Base-by-base conservation (phyloP, 2,113 vertebrate genomes). In the Tachuris rubrigastra region DNA sequence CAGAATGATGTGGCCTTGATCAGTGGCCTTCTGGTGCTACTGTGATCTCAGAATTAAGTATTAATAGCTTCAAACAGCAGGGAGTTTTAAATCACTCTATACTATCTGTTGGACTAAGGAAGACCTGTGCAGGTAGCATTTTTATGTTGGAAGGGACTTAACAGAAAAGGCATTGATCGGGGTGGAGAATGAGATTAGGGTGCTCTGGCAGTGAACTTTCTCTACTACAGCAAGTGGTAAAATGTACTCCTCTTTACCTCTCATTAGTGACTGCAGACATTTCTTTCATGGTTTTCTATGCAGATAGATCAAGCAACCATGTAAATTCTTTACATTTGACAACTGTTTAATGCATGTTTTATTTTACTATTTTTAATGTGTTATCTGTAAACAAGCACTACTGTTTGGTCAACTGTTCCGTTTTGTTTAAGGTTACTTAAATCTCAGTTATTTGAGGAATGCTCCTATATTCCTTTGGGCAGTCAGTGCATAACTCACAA, bases 371-470 rank as follows among this genome's bases (percentile, higher is more conserved):
- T 84, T 88, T 84, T 65, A 86, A 49, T 49, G 18, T 27, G 14
- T 65, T 89, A 53, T 80, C 28, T 5, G 21, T 89, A 96, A 94
- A 93, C 72, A 80, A 75, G 53, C 60, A 65, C 60, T 96, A 76
- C 80, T 69, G 44, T 78, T 92, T 87, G 76, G 49, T 82, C 71
- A 77, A 65, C 60, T 55, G 30, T 49, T 75, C 20, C 37, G 14
- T 60, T 92, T 95, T 93, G 50, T 83, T 65, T 92, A 78, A 93
- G 56, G 28, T 73, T 94, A 76, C 44, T 95, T 73, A 91, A 87
- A 73, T 78, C 76, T 87, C 80, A 89, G 73, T 81, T 94, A 96
- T 96, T 83, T 93, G 62, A 79, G 90, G 93, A 96, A 96, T 95
- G 80, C 50, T 87, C 18, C 41, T 91, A 30, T 95, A 81, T 71